phyloP scores from a whole-genome alignment of 2,888 invertebrate genomes.

The Platerodrilus igneus region DNA sequence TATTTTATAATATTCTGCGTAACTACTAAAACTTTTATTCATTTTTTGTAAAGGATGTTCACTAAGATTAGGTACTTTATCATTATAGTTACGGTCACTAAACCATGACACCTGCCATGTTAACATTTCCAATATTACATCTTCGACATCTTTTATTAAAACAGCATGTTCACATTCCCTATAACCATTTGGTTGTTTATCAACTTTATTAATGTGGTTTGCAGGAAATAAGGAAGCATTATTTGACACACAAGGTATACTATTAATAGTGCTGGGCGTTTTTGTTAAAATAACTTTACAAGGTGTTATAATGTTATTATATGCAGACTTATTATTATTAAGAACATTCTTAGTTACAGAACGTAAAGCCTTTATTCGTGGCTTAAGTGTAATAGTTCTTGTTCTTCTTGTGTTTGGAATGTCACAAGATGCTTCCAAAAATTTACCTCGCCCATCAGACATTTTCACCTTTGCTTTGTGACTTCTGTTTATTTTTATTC shows the following conservation, averaged over 20 bases:
- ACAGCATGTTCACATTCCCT: no score
- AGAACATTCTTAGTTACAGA: neutral
- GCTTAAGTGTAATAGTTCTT: no score
- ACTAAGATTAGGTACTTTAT: constrained; percentile 53
- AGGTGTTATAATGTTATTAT: constrained; percentile 2
- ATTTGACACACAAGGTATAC: no score
- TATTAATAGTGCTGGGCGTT: no score
- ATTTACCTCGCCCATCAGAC: constrained; percentile 27
- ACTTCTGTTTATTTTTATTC: constrained; percentile 29
- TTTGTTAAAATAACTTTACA: no score
- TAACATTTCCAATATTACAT: constrained; percentile 55
- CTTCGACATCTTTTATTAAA: constrained; percentile 43
- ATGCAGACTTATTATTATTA: neutral
- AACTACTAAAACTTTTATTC: constrained; percentile 53
- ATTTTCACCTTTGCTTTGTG: constrained; percentile 40
- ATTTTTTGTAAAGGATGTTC: constrained; percentile 51
- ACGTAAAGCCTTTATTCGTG: constrained; percentile 15
- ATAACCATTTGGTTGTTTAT: no score
- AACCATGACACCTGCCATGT: constrained; percentile 66
- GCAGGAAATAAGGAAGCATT: neutral
- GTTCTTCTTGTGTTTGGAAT: no score
- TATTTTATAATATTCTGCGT: constrained; percentile 56
- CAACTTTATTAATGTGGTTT: no score
- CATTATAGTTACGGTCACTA: constrained; percentile 40
- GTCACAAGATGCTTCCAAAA: constrained; percentile 24